These are phyloP conservation scores for Clavelina lepadiformis DNA, from an alignment of 23 tunicate species.

Conservation along the genomic window DNA sequence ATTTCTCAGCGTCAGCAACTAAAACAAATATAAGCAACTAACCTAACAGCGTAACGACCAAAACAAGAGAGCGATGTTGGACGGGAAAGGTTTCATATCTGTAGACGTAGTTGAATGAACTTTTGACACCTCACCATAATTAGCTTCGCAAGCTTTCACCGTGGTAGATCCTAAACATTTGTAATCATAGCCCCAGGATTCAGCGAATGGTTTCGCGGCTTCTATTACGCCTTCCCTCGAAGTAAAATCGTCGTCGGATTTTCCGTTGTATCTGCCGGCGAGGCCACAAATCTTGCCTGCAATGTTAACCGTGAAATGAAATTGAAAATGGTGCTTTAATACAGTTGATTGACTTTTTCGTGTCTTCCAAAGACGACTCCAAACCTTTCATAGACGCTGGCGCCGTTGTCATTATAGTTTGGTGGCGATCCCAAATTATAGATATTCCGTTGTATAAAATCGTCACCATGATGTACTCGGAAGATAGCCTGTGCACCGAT, in stretches of 20 bases:
- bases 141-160: no score
- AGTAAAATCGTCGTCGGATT: conserved; percentile 29
- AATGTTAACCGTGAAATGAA: no score
- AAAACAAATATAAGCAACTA: no score
- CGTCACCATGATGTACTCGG: background rate
- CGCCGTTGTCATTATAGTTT: background rate
- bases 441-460: background rate
- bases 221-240: conserved; percentile 3
- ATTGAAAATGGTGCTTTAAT: no score
- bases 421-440: background rate
- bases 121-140: no score
- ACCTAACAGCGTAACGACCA: no score
- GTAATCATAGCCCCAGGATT: conserved; percentile 30
- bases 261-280: conserved; percentile 31
- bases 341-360: no score
- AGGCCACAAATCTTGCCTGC: conserved; percentile 16
- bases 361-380: background rate
- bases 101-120: no score
- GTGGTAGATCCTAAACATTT: no score
- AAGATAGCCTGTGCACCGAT: background rate
- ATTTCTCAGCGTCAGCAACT: no score
- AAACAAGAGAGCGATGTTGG: no score
- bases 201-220: conserved; percentile 16
- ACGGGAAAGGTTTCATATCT: no score
- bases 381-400: background rate